Percentiles rank a stretch among this genome's conserved stretches.
Conservation (phyloP, 1,140 invertebrate genomes). For the Achroia grisella region DNA sequence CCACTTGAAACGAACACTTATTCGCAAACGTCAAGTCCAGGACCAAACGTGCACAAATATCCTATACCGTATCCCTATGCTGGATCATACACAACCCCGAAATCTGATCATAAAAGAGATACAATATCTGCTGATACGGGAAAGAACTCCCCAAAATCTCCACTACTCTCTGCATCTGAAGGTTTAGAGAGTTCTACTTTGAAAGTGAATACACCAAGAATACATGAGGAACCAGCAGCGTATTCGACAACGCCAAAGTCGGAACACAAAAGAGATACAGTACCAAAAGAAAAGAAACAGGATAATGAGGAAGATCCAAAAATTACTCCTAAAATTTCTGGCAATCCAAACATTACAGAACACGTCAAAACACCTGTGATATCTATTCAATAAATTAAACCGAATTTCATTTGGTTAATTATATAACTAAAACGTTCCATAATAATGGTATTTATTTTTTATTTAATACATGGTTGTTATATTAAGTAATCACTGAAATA, state of each 20-base stretch:
- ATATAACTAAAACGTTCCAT: no score
- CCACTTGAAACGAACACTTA: no score
- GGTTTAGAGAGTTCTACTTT: no score
- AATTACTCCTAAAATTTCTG: neutral
- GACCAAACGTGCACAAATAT: neutral
- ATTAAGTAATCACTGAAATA: no score
- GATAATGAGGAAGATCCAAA: neutral
- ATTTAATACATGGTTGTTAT: no score
- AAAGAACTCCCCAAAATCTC: no score
- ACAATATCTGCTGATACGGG: neutral
- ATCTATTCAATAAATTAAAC: conserved; percentile 9
- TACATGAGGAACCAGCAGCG: no score
- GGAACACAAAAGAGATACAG: conserved; percentile 1
- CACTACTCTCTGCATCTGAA: no score
- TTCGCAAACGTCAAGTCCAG: no score
- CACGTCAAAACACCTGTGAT: conserved; percentile 4
- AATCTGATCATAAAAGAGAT: neutral
- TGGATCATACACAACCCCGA: neutral
- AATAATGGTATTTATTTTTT: no score
- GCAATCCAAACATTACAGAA: neutral
- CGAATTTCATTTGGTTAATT: no score
- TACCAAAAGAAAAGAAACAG: neutral
- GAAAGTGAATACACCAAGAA: no score
- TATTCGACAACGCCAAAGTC: neutral
- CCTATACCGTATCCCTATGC: neutral